phyloP scores from a whole-genome alignment of 2,888 invertebrate genomes.

The Hydropsyche betteni region DNA sequence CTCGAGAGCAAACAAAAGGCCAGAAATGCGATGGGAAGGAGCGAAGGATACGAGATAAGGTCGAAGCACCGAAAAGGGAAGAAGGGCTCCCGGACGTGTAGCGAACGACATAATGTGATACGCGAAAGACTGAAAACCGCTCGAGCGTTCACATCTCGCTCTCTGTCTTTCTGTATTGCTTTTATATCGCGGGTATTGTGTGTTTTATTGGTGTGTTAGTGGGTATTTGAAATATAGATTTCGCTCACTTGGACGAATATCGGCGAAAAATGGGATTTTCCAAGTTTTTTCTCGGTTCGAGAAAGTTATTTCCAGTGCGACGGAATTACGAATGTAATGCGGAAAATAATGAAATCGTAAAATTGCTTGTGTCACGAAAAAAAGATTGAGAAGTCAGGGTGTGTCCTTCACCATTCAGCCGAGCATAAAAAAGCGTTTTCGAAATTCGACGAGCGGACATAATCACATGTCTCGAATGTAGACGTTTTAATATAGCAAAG shows the following conservation, averaged over 20 bases:
- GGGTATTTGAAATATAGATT: too few species aligned
- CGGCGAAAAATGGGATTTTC: too few species aligned
- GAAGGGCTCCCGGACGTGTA: slow-evolving; percentile 21
- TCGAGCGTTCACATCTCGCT: slow-evolving; percentile 25
- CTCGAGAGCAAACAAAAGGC: slow-evolving; percentile 30
- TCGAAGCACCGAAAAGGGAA: slow-evolving; percentile 16
- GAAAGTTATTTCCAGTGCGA: too few species aligned
- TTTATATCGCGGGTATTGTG: too few species aligned
- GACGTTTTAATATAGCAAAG: too few species aligned
- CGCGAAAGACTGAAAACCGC: slow-evolving; percentile 30
- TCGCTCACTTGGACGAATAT: too few species aligned
- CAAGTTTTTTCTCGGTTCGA: too few species aligned
- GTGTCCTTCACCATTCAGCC: neutral
- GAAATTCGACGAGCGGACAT: slow-evolving; percentile 11
- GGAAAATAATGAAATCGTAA: too few species aligned
- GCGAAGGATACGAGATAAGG: neutral
- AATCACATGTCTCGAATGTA: slow-evolving; percentile 4
- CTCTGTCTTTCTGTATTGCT: too few species aligned
- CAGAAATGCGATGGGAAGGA: neutral
- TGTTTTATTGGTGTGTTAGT: too few species aligned
- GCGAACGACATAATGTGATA: slow-evolving; percentile 30
- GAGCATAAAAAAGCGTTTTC: slow-evolving; percentile 2
- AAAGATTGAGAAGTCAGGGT: neutral
- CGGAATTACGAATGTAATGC: too few species aligned
- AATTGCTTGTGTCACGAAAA: too few species aligned